Evolutionary conservation across 2,797 vertebrate species (phyloP).

Genomic region (Gila robusta): DNA sequence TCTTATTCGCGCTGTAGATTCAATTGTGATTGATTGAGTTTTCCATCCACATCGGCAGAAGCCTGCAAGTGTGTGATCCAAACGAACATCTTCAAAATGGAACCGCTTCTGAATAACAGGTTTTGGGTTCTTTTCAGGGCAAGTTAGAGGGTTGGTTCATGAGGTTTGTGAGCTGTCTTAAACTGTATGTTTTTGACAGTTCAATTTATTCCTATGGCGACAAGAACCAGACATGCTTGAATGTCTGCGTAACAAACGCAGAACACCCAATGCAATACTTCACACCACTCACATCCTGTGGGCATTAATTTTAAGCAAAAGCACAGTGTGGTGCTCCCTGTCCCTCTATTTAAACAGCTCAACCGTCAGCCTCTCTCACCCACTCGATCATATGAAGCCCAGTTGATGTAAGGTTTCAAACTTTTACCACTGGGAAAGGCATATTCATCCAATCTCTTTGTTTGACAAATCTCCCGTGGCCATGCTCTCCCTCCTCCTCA

Average conservation of each 20-base stretch:
- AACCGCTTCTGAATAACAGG: slow-evolving; percentile 11
- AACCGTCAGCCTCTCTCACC: background rate
- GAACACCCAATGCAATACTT: slow-evolving; percentile 35
- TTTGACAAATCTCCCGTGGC: slow-evolving; percentile 37
- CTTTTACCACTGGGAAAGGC: slow-evolving; percentile 28
- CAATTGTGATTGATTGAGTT: background rate
- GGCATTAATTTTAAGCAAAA: slow-evolving; percentile 38
- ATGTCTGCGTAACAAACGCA: slow-evolving; percentile 44
- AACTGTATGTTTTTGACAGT: slow-evolving; percentile 45
- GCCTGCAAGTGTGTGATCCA: background rate
- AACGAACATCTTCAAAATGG: slow-evolving; percentile 14
- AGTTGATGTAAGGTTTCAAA: slow-evolving; percentile 44
- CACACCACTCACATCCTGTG: slow-evolving; percentile 2
- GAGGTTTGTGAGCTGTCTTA: background rate
- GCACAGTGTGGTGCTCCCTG: slow-evolving; percentile 23
- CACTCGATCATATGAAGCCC: slow-evolving; percentile 30
- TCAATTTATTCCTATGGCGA: slow-evolving; percentile 50
- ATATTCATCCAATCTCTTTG: slow-evolving; percentile 45
- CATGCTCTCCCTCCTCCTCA: slow-evolving; percentile 30
- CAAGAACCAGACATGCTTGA: slow-evolving; percentile 42
- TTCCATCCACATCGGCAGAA: background rate
- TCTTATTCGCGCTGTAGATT: background rate
- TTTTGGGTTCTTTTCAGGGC: slow-evolving; percentile 4
- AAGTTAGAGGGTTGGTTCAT: slow-evolving; percentile 16
- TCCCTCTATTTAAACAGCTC: slow-evolving; percentile 27